Conservation (phyloP, 2,888 invertebrate species). For the Thera britannica region DNA sequence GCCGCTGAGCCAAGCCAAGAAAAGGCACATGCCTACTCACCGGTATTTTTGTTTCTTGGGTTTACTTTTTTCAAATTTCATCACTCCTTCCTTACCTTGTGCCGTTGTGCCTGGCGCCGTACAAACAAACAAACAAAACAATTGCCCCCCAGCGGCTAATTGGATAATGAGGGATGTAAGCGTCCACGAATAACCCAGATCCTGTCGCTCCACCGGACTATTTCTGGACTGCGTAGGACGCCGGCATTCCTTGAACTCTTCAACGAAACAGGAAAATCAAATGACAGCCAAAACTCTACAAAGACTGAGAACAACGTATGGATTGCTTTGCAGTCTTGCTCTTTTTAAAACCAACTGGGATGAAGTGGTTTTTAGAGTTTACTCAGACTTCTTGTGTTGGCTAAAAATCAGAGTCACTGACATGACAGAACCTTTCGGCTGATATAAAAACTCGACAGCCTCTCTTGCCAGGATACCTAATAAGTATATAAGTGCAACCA, state of each 20-base stretch:
- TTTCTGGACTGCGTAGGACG: conserved; percentile 30
- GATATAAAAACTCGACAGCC: background rate
- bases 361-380: no score
- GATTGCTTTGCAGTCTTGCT: no score
- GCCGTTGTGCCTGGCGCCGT: background rate
- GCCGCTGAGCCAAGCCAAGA: no score
- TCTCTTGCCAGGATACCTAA: background rate
- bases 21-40: no score
- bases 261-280: background rate
- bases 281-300: no score
- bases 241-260: conserved; percentile 20
- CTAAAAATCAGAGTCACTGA: background rate
- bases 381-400: background rate
- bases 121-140: conserved; percentile 23
- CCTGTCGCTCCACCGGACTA: conserved; percentile 26
- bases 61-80: conserved; percentile 2
- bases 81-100: background rate
- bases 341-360: no score
- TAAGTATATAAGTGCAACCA: no score
- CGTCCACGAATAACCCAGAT: conserved; percentile 33
- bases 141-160: conserved; percentile 32
- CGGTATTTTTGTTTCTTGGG: background rate
- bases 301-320: no score
- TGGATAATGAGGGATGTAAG: conserved; percentile 50
- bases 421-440: background rate